Evolutionary conservation across 2,113 vertebrate genomes (phyloP), one percentile per base, ranked within the genome.

Genomic region (Aepyceros melampus): DNA sequence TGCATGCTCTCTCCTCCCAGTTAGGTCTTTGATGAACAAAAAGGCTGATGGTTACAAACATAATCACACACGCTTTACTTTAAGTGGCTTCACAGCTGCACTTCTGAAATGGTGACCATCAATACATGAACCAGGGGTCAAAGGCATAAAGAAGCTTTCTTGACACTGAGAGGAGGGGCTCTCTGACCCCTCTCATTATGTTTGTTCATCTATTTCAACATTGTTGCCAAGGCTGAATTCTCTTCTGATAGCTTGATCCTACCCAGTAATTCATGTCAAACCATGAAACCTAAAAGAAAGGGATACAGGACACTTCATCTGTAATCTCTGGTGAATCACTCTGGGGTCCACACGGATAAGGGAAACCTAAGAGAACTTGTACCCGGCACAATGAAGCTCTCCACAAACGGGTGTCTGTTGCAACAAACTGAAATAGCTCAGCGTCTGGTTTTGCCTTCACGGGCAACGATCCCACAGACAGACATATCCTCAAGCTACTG

Each of bases 11-110:
- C 47, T 82, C 45, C n/a, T 40, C 91, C 79, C 76, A 40, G 47
- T 56, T 47, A 93, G 67, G 60, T 71, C 94, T 93, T 17, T 49
- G 91, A 56, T 79, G 36, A 86, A 87, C 4, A 78, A 51, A 91
- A 95, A 76, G 51, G 91, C 76, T 64, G 36, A 93, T 87, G 27
- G 10, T 79, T 89, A 71, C 82, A 92, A 94, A 97, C 47, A 95
- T 67, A 89, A 97, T 95, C 93, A 71, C 51, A 51, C 53, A 84
- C 14, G 19, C 94, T 96, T 60, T 76, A 71, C 90, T 95, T 74
- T 94, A 96, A 98, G 82, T 87, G 86, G 94, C 84, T 96, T 91
- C 93, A 47, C 94, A 95, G 97, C 93, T 93, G 95, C 56, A 40
- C 85, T 82, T 95, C 91, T 89, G 89, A 84, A 93, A 87, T 40